Conservation (phyloP, 2,888 invertebrate species). For the Hoplodrina blanda region DNA sequence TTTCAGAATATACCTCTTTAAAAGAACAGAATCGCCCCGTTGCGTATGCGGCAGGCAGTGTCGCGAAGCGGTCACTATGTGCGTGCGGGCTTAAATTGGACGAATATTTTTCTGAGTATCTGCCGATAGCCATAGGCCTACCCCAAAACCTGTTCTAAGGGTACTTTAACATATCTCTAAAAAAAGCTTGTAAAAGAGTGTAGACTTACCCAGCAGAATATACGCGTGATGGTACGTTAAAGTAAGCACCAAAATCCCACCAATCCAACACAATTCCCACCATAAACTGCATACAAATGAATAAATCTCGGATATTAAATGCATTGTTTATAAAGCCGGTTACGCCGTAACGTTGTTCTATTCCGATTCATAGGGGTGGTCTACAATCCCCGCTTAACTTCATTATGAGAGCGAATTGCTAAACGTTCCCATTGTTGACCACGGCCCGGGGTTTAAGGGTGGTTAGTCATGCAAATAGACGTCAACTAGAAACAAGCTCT, state of each 20-base stretch:
- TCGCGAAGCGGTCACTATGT: no score
- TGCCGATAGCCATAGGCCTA: no score
- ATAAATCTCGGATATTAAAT: constrained; percentile 49
- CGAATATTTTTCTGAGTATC: no score
- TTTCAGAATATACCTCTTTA: no score
- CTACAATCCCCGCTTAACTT: constrained; percentile 88
- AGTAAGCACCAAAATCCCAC: neutral
- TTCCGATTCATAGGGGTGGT: constrained; percentile 76
- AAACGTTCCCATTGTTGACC: constrained; percentile 88
- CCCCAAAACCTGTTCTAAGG: no score
- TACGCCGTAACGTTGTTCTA: constrained; percentile 68
- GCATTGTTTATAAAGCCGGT: constrained; percentile 67
- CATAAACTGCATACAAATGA: constrained; percentile 44
- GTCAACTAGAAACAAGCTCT: constrained; percentile 78
- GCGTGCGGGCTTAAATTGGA: no score
- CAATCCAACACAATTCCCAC: constrained; percentile 4
- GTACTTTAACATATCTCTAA: no score
- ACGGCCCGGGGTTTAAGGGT: constrained; percentile 76
- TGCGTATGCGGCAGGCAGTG: no score
- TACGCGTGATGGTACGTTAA: neutral
- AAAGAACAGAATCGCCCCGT: no score
- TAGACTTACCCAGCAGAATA: no score
- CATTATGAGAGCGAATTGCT: constrained; percentile 88
- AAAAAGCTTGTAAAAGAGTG: no score
- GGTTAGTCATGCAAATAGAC: constrained; percentile 87